A percentile compares a stretch with the other conserved stretches of the same genome.
These are phyloP conservation scores for Diarsia mendica DNA, from an alignment of 2,888 invertebrate species.

Conservation along the genomic window DNA sequence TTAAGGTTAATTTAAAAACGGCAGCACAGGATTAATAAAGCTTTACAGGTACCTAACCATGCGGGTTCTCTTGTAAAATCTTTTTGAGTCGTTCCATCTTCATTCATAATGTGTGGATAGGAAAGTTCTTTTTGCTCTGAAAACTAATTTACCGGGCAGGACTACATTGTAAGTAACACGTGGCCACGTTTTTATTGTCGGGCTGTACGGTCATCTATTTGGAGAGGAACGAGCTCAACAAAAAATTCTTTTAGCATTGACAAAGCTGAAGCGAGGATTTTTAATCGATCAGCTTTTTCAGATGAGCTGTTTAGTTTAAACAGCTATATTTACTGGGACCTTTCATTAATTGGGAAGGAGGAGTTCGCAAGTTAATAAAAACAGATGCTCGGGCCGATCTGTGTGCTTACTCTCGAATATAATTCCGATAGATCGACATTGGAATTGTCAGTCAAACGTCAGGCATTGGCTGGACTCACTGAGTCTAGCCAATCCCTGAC, in stretches of 20 bases:
- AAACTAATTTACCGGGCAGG: slow-evolving; percentile 7
- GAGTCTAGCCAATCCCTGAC: too few relatives aligned
- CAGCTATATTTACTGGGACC: not conserved
- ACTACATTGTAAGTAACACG: slow-evolving; percentile 14
- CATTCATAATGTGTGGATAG: not conserved
- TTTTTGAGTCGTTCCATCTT: slow-evolving; percentile 37
- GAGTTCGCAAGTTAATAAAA: not conserved
- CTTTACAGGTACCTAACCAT: not conserved
- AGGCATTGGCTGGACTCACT: too few relatives aligned
- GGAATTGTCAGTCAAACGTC: too few relatives aligned
- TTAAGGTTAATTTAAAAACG: not conserved
- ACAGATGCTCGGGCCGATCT: too few relatives aligned
- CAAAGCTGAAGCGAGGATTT: slow-evolving; percentile 11
- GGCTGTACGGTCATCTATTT: slow-evolving; percentile 33
- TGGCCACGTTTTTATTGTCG: slow-evolving; percentile 11
- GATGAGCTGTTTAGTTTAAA: slow-evolving; percentile 2
- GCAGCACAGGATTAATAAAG: not conserved
- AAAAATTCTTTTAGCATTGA: slow-evolving; percentile 28
- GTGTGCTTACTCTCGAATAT: too few relatives aligned
- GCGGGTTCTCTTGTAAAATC: not conserved
- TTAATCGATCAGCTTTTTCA: slow-evolving; percentile 5
- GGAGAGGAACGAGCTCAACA: slow-evolving; percentile 8
- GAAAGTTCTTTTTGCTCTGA: slow-evolving; percentile 2
- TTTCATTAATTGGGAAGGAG: not conserved
- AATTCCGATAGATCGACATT: too few relatives aligned